Base-by-base conservation (phyloP, 2,888 invertebrate species). In the Yponomeuta malinellus region DNA sequence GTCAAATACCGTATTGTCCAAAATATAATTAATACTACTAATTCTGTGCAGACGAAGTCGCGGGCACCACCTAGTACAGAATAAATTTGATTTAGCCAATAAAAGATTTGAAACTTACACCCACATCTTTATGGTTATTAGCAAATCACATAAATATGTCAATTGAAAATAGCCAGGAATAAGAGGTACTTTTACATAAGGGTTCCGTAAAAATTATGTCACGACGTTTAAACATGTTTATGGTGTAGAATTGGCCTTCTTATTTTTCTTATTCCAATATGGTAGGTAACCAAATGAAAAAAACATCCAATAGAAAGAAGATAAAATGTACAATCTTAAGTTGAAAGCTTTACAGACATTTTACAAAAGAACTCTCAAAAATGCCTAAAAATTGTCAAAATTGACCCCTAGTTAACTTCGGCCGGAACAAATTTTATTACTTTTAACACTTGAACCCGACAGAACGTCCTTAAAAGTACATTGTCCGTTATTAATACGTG, bases 391-490 rank as follows among this genome's bases (percentile, higher is more conserved):
- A 79, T 81, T 85, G 83, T 76, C 76, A 85, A 87, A 84, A 80
- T 86, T 89, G 89, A 88, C 89, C 91, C 90, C 85, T 87, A 79
- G 84, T 84, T 79, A 79, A 75, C 75, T 79, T 76, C 66, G 74
- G 74, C 81, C 85, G 88, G 81, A 84, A 86, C 90, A 72, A 90
- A 91, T 90, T 88, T 83, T 84, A 84, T 86, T 79, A 82, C 88
- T 82, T 86, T 89, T 80, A 59, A 86, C 87, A 87, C 88, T 89
- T 86, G 86, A 83, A 85, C 81, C 79, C 81, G 78, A 82, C 80
- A 79, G 81, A 86, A 86, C 85, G 81, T 83, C 83, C 83, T 86
- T 83, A 86, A 87, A 87, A 90, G 83, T 90, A 89, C 86, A 92
- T 92, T 86, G 86, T 82, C 87, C 91, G 88, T 90, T 78, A 59